Percentiles rank a stretch among this genome's conserved stretches.
phyloP scores from a whole-genome alignment of 2,797 vertebrate species.

The Eleutherodactylus coqui region DNA sequence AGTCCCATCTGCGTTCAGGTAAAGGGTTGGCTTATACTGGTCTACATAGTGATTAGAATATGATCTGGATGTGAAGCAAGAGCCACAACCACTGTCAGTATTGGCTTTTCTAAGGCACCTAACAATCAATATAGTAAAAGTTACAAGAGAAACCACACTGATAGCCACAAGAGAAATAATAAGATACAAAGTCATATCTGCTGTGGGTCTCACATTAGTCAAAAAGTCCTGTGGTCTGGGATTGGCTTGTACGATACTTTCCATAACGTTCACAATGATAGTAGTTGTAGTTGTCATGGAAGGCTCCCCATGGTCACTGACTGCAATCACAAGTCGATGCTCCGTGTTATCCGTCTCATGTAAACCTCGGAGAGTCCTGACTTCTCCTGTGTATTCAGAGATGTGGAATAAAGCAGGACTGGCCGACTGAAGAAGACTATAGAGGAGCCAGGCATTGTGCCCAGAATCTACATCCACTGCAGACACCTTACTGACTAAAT shows the following conservation, averaged over 20 bases:
- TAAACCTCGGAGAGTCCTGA: constrained; percentile 67
- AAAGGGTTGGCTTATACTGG: constrained; percentile 85
- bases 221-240: constrained; percentile 78
- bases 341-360: constrained; percentile 66
- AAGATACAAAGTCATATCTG: constrained; percentile 89
- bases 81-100: constrained; percentile 73
- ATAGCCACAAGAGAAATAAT: constrained; percentile 88
- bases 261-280: constrained; percentile 66
- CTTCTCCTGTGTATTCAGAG: constrained; percentile 70
- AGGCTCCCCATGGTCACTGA: constrained; percentile 67
- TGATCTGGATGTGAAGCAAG: constrained; percentile 71
- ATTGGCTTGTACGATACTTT: constrained; percentile 53
- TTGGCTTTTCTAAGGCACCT: constrained; percentile 78
- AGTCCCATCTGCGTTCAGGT: constrained; percentile 83
- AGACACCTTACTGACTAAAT: constrained; percentile 91
- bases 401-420: constrained; percentile 59
- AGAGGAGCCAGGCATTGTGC: constrained; percentile 72
- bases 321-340: constrained; percentile 63
- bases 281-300: constrained; percentile 61
- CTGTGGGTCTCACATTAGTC: constrained; percentile 74
- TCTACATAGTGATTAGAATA: constrained; percentile 83
- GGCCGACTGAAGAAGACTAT: constrained; percentile 64
- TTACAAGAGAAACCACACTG: constrained; percentile 86
- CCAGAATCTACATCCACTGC: constrained; percentile 78
- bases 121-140: constrained; percentile 83